Evolutionary conservation across 2,113 vertebrate genomes (phyloP), one percentile per base, ranked within the genome.

Genomic region (Dipodomys stephensi): DNA sequence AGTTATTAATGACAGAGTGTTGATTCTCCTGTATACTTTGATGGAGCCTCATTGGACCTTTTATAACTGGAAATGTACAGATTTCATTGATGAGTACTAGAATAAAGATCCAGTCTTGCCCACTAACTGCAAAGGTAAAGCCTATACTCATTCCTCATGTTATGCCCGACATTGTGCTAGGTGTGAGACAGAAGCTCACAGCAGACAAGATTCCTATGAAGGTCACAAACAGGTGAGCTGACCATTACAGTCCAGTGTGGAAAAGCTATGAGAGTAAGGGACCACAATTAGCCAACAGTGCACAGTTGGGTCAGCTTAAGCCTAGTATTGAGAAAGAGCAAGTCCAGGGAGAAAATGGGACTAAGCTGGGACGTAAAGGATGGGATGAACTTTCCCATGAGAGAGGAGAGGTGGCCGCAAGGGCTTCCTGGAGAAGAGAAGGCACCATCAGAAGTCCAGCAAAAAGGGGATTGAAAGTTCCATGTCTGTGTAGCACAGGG

Each of bases 251-350:
- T 5, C 39, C 13, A 4, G 6, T 19, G 25, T n/a, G n/a, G 32
- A 5, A 30, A 68, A 46, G 28, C 49, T 49, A 65, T 32, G 2
- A 35, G 39, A 30, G 35, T 25, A 0, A 44, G 32, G 44, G 32
- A 5, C 8, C 15, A 39, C 65, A 27, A 46, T 0, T 3, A 53
- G 60, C 53, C 27, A 6, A 1, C 1, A 15, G 60, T n/a, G 9
- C 8, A 60, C 13, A 82, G 65, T 28, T 65, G 25, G n/a, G 32
- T 23, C 73, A 11, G 32, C 22, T 81, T 15, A 60, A 25, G 15
- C 20, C 18, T 6, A 1, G 12, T 11, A 25, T 22, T 25, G 69
- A 65, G 73, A 25, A 9, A 6, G 67, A 39, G 46, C 46, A 77
- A 2, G 22, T 22, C 12, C 49, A 9, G 82, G 8, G 39, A 18